Base-by-base conservation (phyloP, 2,888 invertebrate genomes). In the Cabera pusaria region DNA sequence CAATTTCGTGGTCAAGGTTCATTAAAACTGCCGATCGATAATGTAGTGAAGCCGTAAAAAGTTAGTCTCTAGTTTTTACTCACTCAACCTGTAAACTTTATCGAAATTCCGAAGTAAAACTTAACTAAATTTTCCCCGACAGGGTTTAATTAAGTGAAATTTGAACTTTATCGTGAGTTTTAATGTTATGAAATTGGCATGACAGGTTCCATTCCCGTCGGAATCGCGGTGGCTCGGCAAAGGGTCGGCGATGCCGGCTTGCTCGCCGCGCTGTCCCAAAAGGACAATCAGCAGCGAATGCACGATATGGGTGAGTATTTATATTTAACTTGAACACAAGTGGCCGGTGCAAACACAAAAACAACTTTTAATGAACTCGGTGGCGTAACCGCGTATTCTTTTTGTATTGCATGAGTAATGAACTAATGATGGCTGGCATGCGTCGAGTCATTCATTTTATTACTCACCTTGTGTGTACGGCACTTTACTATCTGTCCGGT, bases 181-280 rank as follows among this genome's bases (percentile, higher is more conserved):
- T 14, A 14, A 14, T 14, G 14, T 14, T 14, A 4, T 14, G 14
- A n/a, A n/a, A 36, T 32, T 37, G 14, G 14, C 44, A 34, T 49
- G 34, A 16, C 40, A 60, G 59, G 59, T 65, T 90, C 90, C 26
- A 95, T 96, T 74, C 96, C 96, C 55, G 94, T 96, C 55, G 96
- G 96, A 41, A 96, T 96, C 57, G 95, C 96, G 16, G 94, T 96
- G 49, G 95, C 95, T 27, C 90, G 96, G 52, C 96, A 96, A 72
- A 90, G 96, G 63, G 90, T 92, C 47, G 93, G 93, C 61, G 92
- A 92, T 59, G 91, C 91, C 19, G 88, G 90, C 43, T 83, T 90
- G 12, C 91, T 88, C 31, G 90, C 91, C 22, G 90, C 90, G 21
- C 84, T 91, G 37, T 85, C 91, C 10, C 90, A 90, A 52, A 87